Evolutionary conservation across 1,140 invertebrate species (phyloP).

Genomic region (Chlorops oryzae): DNA sequence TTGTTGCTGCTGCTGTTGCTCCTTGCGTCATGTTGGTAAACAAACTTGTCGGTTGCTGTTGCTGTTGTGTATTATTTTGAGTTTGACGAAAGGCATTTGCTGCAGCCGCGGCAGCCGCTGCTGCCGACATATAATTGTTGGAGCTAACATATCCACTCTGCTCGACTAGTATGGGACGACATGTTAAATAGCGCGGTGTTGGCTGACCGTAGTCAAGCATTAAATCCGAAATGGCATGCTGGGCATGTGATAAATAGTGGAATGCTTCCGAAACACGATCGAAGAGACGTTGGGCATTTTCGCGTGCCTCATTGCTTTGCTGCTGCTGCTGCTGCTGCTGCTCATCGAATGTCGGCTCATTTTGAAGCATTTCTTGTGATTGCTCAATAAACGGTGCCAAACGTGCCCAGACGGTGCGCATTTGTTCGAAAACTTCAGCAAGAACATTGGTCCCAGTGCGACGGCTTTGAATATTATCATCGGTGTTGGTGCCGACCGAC

Average conservation of each 20-base stretch:
- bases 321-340: no score
- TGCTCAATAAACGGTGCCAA: constrained; percentile 58
- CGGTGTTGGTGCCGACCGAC: not conserved
- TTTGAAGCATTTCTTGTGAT: constrained; percentile 55
- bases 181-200: constrained; percentile 64
- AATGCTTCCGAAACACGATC: constrained; percentile 70
- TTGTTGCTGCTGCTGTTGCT: constrained; percentile 18
- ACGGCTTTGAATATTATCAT: constrained; percentile 22
- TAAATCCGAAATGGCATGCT: constrained; percentile 82
- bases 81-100: not conserved
- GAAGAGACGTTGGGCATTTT: constrained; percentile 58
- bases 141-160: constrained; percentile 53
- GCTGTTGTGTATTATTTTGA: not conserved
- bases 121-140: constrained; percentile 35
- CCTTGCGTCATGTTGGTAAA: constrained; percentile 26
- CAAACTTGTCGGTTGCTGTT: not conserved
- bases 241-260: constrained; percentile 79
- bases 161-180: constrained; percentile 66
- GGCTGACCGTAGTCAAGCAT: constrained; percentile 63
- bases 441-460: constrained; percentile 54
- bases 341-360: constrained; percentile 55
- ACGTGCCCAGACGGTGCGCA: constrained; percentile 56
- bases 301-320: no score
- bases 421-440: constrained; percentile 56
- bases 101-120: constrained; percentile 8